A percentile compares a stretch with the other conserved stretches of the same genome.
Evolutionary conservation across 2,888 invertebrate species (phyloP).

Genomic region (Acronicta leporina): DNA sequence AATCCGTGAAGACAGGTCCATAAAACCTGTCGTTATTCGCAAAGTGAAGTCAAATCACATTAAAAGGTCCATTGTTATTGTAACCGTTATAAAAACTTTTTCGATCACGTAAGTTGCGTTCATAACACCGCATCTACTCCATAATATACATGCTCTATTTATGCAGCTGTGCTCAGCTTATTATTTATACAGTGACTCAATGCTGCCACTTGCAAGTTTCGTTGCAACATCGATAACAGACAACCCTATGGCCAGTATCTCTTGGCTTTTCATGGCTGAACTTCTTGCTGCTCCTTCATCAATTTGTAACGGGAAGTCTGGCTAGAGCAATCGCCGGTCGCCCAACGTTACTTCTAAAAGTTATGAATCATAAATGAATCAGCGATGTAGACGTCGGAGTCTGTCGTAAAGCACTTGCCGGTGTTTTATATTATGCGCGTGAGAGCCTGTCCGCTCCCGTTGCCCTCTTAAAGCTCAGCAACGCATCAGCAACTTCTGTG

Average conservation of each 20-base stretch:
- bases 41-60: not conserved
- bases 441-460: too few relatives aligned
- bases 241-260: conserved; percentile 2
- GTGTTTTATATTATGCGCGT: too few relatives aligned
- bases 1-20: too few relatives aligned
- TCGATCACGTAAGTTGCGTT: conserved; percentile 17
- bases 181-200: conserved; percentile 40
- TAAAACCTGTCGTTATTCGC: too few relatives aligned
- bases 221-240: conserved; percentile 29
- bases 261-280: not conserved
- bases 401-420: too few relatives aligned
- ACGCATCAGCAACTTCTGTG: too few relatives aligned
- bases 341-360: too few relatives aligned
- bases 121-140: conserved; percentile 13
- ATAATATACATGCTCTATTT: conserved; percentile 53
- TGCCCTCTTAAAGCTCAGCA: too few relatives aligned
- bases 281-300: not conserved
- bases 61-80: not conserved
- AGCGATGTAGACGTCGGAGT: too few relatives aligned
- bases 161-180: conserved; percentile 47
- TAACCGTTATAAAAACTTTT: conserved; percentile 14
- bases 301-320: not conserved
- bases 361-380: too few relatives aligned
- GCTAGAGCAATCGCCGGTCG: not conserved
- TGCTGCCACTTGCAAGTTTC: conserved; percentile 23